Evolutionary conservation across 2,888 invertebrate genomes (phyloP).

Genomic region (Andrena camellia): DNA sequence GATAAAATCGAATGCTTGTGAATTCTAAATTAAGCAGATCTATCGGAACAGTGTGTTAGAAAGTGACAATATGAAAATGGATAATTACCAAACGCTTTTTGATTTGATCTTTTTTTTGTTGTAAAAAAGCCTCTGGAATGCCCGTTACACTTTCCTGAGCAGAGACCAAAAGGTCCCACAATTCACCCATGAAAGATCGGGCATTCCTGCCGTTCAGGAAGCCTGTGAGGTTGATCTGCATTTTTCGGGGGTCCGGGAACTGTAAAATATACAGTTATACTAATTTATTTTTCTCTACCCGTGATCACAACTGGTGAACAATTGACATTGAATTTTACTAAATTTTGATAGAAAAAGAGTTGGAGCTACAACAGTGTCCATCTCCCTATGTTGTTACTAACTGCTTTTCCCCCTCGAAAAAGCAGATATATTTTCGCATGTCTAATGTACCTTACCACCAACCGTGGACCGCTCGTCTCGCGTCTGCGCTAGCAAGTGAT

Average conservation of each 20-base stretch:
- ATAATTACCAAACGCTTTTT: conserved; percentile 92
- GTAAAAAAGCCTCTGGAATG: conserved; percentile 97
- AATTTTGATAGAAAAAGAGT: conserved; percentile 24
- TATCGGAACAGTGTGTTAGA: not conserved
- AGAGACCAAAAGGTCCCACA: conserved; percentile 97
- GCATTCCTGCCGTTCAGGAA: conserved; percentile 99
- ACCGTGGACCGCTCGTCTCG: conserved; percentile 38
- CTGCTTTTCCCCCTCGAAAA: conserved; percentile 86
- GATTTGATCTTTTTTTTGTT: conserved; percentile 98
- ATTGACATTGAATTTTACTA: conserved; percentile 6
- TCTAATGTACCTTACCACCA: conserved; percentile 78
- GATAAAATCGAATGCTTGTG: not conserved
- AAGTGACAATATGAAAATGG: conserved; percentile 11
- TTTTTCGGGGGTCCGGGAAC: conserved; percentile 98
- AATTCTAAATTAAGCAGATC: not conserved
- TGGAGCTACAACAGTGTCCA: conserved; percentile 29
- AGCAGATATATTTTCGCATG: conserved; percentile 79
- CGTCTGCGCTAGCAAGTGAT: conserved; percentile 65
- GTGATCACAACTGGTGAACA: not conserved
- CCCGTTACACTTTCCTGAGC: conserved; percentile 98
- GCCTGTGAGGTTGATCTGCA: conserved; percentile 99
- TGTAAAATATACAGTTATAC: conserved; percentile 86
- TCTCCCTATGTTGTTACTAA: conserved; percentile 70
- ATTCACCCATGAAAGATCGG: conserved; percentile 98
- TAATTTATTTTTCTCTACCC: conserved; percentile 37